Evolutionary conservation across 2,113 vertebrate species (phyloP).

Genomic region (Neodon shergylaensis): DNA sequence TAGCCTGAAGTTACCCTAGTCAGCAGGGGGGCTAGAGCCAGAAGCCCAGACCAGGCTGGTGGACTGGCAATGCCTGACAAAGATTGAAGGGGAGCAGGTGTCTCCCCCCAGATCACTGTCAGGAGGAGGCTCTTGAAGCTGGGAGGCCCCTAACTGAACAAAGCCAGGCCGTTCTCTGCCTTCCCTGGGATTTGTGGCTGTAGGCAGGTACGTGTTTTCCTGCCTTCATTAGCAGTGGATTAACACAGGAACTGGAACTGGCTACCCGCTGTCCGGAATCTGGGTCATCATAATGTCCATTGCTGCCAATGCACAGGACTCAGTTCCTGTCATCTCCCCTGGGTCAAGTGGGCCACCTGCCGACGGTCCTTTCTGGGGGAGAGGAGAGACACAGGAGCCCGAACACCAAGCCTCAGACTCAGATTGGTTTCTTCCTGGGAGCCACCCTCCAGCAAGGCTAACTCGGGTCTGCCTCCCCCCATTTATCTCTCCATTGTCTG

Average conservation of each 20-base stretch:
- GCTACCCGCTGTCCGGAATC: background rate
- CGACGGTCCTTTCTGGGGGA: background rate
- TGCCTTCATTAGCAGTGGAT: background rate
- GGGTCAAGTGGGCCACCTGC: background rate
- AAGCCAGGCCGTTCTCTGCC: background rate
- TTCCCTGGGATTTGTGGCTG: too few species aligned
- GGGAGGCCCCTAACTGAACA: background rate
- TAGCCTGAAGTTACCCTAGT: background rate
- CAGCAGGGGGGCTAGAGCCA: background rate
- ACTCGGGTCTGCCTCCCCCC: background rate
- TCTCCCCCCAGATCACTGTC: background rate
- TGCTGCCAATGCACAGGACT: background rate
- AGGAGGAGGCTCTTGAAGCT: background rate
- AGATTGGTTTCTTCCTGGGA: background rate
- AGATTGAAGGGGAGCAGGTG: background rate
- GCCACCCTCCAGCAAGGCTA: background rate
- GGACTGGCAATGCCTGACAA: background rate
- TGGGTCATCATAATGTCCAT: background rate
- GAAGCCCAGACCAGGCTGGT: background rate
- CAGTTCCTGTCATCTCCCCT: background rate
- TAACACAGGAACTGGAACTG: background rate
- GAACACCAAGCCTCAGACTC: background rate
- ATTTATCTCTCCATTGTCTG: background rate
- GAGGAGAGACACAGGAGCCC: background rate
- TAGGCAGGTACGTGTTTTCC: background rate